Conservation (phyloP, 2,888 invertebrate genomes). For the Scelioninae gen. 1 region DNA sequence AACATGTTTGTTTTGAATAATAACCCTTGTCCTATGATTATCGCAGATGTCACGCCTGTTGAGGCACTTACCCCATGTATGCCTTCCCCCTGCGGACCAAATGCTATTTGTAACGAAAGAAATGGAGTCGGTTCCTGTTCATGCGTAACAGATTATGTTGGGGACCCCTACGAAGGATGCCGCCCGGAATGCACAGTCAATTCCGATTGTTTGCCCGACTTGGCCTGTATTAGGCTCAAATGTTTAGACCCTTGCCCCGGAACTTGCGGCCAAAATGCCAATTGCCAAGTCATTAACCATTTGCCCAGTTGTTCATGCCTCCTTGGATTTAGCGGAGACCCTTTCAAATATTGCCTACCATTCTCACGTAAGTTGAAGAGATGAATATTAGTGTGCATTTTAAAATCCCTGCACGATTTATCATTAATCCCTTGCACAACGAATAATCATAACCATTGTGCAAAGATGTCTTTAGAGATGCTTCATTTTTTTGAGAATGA, state of each 20-base stretch:
- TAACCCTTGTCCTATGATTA: constrained; percentile 46
- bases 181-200: constrained; percentile 84
- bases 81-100: constrained; percentile 89
- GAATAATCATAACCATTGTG: constrained; percentile 26
- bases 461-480: no score
- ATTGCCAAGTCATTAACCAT: constrained; percentile 90
- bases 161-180: constrained; percentile 83
- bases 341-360: constrained; percentile 87
- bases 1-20: no score
- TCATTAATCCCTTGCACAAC: constrained; percentile 37
- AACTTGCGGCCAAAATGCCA: constrained; percentile 89
- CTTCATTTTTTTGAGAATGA: no score
- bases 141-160: constrained; percentile 84
- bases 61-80: constrained; percentile 85
- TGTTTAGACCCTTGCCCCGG: constrained; percentile 92
- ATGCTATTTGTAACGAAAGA: constrained; percentile 85
- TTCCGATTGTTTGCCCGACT: constrained; percentile 86
- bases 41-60: constrained; percentile 50
- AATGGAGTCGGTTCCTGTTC: constrained; percentile 85
- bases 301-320: constrained; percentile 90
- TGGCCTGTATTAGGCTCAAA: constrained; percentile 90
- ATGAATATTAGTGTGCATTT: constrained; percentile 28
- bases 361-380: constrained; percentile 52
- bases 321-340: constrained; percentile 90
- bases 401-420: constrained; percentile 36